phyloP scores from a whole-genome alignment of 2,113 vertebrate genomes.

The Ondatra zibethicus region DNA sequence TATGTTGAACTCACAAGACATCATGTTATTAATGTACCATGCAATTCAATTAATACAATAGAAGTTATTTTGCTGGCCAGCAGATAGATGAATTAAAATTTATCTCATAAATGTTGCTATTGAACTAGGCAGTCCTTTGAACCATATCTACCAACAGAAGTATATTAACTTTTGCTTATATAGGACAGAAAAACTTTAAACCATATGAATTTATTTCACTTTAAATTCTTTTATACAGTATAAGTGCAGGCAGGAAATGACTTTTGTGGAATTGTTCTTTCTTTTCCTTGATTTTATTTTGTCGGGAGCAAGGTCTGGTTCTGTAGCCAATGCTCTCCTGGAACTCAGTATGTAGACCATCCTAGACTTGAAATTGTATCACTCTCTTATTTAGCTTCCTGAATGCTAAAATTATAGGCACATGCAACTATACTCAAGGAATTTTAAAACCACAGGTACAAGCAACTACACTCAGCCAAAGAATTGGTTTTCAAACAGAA shows the following conservation, averaged over 20 bases:
- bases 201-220: not conserved
- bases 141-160: not conserved
- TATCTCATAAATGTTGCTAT: not conserved
- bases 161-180: too few relatives aligned
- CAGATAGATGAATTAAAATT: not conserved
- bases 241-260: not conserved
- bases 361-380: too few relatives aligned
- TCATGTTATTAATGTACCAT: not conserved
- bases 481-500: not conserved
- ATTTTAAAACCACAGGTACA: not conserved
- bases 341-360: not conserved
- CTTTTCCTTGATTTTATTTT: not conserved
- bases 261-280: not conserved
- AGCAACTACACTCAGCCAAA: rapidly evolving
- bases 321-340: not conserved
- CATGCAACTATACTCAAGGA: rapidly evolving
- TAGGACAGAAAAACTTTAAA: not conserved
- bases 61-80: not conserved
- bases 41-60: not conserved
- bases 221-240: not conserved
- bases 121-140: not conserved
- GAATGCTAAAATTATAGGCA: not conserved
- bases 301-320: too few relatives aligned
- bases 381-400: not conserved
- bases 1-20: not conserved